Evolutionary conservation across 2,797 vertebrate genomes (phyloP), one percentile per base, ranked within the genome.

Genomic region (Lithobates pipiens): DNA sequence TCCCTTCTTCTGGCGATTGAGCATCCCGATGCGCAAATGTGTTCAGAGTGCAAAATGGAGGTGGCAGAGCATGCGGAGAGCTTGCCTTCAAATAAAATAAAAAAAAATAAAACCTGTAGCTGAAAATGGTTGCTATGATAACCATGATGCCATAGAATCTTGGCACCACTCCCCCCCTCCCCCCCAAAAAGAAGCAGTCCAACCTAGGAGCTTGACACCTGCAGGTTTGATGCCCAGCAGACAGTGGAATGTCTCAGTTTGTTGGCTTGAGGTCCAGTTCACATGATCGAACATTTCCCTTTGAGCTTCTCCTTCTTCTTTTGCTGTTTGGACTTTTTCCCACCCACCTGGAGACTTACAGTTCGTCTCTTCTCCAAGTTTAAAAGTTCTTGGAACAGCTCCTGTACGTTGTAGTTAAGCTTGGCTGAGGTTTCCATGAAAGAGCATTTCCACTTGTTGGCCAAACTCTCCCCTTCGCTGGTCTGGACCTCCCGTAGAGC

Each of bases 381-480:
- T 81, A 93, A 61, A 85, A 93, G 92, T 89, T 91, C 88, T 83
- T 93, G 92, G 86, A 95, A 94, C 75, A 94, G 91, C 89, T 95
- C 92, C 85, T 94, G 93, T 32, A 94, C 93, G 0, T 91, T 94
- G 88, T 93, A 90, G 88, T 92, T 92, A 82, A 87, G 91, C 80
- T 93, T 94, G 85, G 91, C 92, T 0, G 92, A 95, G 0, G 93
- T 94, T 89, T 95, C 92, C 92, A 93, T 90, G 74, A 95, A 95
- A 84, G 92, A 89, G 72, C 92, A 94, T 65, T 92, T 93, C 94
- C 94, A 95, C 84, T 91, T 91, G 74, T 85, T 88, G 77, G 93
- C 91, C 8, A 92, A 72, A 0, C 92, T 91, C 13, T 93, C 90
- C 21, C 92, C 91, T 46, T 95, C 94, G 0, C 88, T 88, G 42